Evolutionary conservation across 2,888 invertebrate genomes (phyloP).

Genomic region (Aphodius granarius): DNA sequence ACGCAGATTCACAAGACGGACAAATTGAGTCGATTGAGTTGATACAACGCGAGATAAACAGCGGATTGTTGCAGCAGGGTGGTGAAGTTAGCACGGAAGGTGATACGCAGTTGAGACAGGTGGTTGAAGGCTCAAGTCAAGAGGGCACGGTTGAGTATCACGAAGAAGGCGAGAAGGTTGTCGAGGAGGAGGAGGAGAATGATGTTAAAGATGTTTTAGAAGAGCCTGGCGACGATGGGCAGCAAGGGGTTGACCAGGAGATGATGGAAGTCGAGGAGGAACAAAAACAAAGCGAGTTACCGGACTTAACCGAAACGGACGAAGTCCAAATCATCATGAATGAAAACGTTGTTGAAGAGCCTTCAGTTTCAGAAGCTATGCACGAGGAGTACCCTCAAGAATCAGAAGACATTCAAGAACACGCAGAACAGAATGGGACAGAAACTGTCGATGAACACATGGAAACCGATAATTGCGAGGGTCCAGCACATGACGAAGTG

Average conservation of each 20-base stretch:
- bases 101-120: not conserved
- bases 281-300: not conserved
- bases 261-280: slow-evolving; percentile 35
- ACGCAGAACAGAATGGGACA: not conserved
- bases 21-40: slow-evolving; percentile 52
- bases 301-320: slow-evolving; percentile 16
- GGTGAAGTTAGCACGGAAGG: not conserved
- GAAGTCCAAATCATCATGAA: slow-evolving; percentile 5
- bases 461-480: not conserved
- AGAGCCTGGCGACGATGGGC: too few species aligned
- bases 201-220: slow-evolving; percentile 9
- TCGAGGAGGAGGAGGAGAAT: slow-evolving; percentile 12
- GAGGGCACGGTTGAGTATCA: not conserved
- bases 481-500: not conserved
- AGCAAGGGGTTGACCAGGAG: slow-evolving; percentile 22
- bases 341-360: not conserved
- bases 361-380: not conserved
- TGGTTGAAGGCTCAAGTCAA: not conserved
- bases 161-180: not conserved
- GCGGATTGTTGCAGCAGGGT: slow-evolving; percentile 15
- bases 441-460: not conserved
- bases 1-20: slow-evolving; percentile 39
- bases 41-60: slow-evolving; percentile 51
- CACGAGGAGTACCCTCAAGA: not conserved
- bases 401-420: not conserved